phyloP scores from a whole-genome alignment of 64 coral and sea anemone species.

The Hydrozoanthus tunicans region DNA sequence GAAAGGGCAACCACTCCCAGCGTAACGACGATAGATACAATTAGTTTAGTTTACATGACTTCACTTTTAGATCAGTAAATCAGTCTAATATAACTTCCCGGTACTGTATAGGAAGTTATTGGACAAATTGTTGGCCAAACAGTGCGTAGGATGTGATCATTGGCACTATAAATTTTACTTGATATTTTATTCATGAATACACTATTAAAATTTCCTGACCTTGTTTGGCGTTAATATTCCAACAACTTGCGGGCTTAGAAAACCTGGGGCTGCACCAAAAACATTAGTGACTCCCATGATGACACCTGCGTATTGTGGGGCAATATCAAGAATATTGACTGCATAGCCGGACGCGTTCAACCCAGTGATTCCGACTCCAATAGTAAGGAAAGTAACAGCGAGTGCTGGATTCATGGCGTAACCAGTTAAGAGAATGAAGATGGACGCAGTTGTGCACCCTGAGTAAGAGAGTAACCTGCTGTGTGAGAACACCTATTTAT shows the following conservation, averaged over 20 bases:
- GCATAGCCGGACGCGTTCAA: conserved; percentile 97
- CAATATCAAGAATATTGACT: conserved; percentile 98
- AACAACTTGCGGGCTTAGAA: conserved; percentile 97
- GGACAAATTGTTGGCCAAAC: no score
- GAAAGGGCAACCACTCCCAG: no score
- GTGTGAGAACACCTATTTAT: no score
- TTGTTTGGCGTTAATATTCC: conserved; percentile 94
- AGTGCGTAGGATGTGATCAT: no score
- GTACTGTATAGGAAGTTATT: no score
- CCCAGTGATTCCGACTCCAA: conserved; percentile 97
- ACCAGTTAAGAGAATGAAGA: conserved; percentile 87
- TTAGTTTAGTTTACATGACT: no score
- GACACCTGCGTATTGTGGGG: conserved; percentile 95
- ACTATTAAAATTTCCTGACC: conserved; percentile 30
- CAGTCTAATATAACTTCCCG: no score
- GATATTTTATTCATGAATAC: background rate
- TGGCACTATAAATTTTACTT: no score
- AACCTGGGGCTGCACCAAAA: conserved; percentile 94
- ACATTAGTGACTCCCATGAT: conserved; percentile 99
- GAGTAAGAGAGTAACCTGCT: background rate
- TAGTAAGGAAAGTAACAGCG: conserved; percentile 83
- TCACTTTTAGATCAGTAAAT: no score
- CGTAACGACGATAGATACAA: no score
- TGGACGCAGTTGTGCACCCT: conserved; percentile 88
- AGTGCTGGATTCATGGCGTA: conserved; percentile 70